Evolutionary conservation across 2,888 invertebrate species (phyloP), one percentile per base, ranked within the genome.

Genomic region (Andrena chrysosceles): DNA sequence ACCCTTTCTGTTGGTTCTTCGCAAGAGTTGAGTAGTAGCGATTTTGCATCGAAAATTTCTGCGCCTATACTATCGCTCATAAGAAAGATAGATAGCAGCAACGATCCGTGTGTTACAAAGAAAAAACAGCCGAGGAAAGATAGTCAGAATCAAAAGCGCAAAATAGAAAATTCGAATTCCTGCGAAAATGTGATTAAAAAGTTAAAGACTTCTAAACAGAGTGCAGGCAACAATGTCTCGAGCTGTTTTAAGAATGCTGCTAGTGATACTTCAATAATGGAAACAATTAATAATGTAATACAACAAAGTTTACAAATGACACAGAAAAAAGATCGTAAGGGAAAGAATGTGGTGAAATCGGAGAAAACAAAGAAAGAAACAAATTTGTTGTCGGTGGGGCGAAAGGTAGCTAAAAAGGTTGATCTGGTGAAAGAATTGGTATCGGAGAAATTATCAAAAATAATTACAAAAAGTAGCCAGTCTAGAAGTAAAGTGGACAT

Each of bases 401-500:
- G 92, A 91, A 94, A 84, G 93, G 94, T 91, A 90, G 93, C 82
- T 92, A 95, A 91, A 93, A 95, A 90, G 92, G 92, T 89, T 91
- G 95, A 90, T 84, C 94, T 79, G 93, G 95, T 88, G 3, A 92
- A 93, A 78, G 85, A 89, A 42, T 85, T 84, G 16, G 86, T 89
- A 1, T 48, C 84, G 13, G 90, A 91, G 16, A 92, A 91, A 62
- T 60, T 92, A n/a, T 74, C 79, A n/a, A 88, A 90, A 23, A 70
- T 86, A 2, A 62, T 87, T 35, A 63, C 84, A 1, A 90, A 88
- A 54, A 82, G 67, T 20, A 63, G 75, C 31, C 87, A 88, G 31
- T 59, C 77, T 13, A 90, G 88, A 67, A 59, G 82, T 26, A 90
- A 90, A 74, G 56, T 69, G 5, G 89, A 89, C 7, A 42, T 70